phyloP scores from a whole-genome alignment of 2,113 vertebrate species.

The Otis tarda region DNA sequence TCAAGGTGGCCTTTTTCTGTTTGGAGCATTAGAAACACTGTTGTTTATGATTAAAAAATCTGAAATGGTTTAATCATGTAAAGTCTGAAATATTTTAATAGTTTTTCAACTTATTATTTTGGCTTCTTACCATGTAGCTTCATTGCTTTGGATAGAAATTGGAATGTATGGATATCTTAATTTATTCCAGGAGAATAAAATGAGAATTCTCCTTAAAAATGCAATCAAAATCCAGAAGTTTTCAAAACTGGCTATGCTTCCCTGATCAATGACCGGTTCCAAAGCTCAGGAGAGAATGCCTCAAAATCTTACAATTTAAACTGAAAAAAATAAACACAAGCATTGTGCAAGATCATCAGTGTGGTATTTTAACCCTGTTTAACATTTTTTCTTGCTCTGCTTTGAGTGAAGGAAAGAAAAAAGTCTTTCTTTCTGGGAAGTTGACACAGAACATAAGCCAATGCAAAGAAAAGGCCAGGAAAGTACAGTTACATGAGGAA shows the following conservation, averaged over 20 bases:
- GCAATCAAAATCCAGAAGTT: neutral
- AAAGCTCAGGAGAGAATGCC: neutral
- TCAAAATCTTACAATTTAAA: neutral
- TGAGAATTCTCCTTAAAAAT: neutral
- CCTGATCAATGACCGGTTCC: neutral
- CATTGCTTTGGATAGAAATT: neutral
- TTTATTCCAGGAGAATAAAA: neutral
- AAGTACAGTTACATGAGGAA: neutral
- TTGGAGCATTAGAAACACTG: neutral
- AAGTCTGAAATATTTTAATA: neutral
- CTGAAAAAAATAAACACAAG: neutral
- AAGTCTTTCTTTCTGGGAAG: neutral
- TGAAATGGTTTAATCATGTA: neutral
- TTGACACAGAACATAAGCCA: neutral
- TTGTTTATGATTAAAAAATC: neutral
- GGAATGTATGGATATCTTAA: neutral
- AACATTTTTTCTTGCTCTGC: neutral
- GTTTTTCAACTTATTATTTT: neutral
- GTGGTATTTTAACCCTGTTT: neutral
- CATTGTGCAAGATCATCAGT: neutral
- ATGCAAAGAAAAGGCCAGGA: neutral
- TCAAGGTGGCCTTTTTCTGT: fast-evolving
- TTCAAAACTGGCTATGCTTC: neutral
- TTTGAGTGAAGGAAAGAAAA: neutral
- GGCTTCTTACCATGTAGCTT: neutral